Conservation (phyloP, 2,888 invertebrate genomes). For the Microctonus brassicae region DNA sequence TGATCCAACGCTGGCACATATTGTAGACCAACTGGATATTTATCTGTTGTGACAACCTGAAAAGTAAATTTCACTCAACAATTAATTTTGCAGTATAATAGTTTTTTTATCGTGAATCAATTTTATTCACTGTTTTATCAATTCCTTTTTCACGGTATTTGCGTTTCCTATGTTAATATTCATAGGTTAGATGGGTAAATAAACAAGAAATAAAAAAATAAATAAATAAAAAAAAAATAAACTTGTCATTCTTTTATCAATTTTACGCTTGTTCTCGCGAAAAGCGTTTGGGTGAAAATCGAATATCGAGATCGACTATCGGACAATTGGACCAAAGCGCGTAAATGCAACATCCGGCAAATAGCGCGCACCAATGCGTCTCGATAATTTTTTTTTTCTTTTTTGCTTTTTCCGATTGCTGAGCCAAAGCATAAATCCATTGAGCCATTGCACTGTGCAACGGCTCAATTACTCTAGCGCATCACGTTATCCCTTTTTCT, state of each 20-base stretch:
- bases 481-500: neutral
- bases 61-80: slow-evolving; percentile 9
- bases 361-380: slow-evolving; percentile 22
- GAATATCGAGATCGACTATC: slow-evolving; percentile 22
- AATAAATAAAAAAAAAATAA: neutral
- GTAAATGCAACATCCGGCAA: slow-evolving; percentile 12
- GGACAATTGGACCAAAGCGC: slow-evolving; percentile 15
- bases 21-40: slow-evolving; percentile 78
- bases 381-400: neutral
- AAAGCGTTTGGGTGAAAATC: slow-evolving; percentile 17
- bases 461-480: slow-evolving; percentile 17
- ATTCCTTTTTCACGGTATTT: too few relatives aligned
- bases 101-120: too few relatives aligned
- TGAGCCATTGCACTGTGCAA: slow-evolving; percentile 15
- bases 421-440: slow-evolving; percentile 30
- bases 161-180: neutral
- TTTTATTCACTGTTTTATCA: too few relatives aligned
- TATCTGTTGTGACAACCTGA: slow-evolving; percentile 80
- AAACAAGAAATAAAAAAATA: neutral
- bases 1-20: slow-evolving; percentile 81
- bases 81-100: too few relatives aligned
- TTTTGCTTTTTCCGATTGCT: slow-evolving; percentile 13
- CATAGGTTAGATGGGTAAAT: neutral
- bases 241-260: slow-evolving; percentile 11
- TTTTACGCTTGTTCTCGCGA: slow-evolving; percentile 12